These are phyloP conservation scores for Etheostoma perlongum DNA, from an alignment of 2,797 vertebrate species.

Conservation along the genomic window DNA sequence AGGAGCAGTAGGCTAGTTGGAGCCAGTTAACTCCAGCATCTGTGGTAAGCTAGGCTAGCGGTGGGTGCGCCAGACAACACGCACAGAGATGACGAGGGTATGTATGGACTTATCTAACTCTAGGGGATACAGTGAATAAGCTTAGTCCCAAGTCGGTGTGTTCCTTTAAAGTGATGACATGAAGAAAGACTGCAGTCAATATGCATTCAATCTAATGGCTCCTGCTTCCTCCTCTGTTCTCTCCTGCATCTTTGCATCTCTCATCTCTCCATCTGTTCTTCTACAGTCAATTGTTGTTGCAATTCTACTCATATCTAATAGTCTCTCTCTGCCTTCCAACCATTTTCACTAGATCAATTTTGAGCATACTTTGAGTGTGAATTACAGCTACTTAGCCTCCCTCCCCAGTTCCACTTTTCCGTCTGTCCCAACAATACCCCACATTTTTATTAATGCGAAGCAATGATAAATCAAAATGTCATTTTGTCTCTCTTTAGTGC, in stretches of 20 bases:
- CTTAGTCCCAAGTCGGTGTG: too few relatives aligned
- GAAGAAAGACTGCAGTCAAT: slow-evolving; percentile 31
- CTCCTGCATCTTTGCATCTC: slow-evolving; percentile 10
- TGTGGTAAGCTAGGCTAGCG: too few relatives aligned
- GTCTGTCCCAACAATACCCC: slow-evolving; percentile 6
- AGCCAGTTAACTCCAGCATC: too few relatives aligned
- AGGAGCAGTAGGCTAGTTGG: too few relatives aligned
- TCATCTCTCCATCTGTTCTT: slow-evolving; percentile 26
- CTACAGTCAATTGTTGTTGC: slow-evolving; percentile 27
- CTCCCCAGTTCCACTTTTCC: slow-evolving; percentile 7
- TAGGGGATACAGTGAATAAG: too few relatives aligned
- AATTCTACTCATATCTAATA: slow-evolving; percentile 27
- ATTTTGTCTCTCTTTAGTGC: background rate
- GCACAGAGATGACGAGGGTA: too few relatives aligned
- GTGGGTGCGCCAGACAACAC: too few relatives aligned
- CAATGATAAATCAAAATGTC: slow-evolving; percentile 1
- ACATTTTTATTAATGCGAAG: slow-evolving; percentile 17
- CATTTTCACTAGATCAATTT: slow-evolving; percentile 44
- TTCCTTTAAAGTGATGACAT: slow-evolving; percentile 41
- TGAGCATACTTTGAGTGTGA: slow-evolving; percentile 25
- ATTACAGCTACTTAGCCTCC: slow-evolving; percentile 27
- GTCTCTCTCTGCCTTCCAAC: slow-evolving; percentile 17
- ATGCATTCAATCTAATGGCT: slow-evolving; percentile 40
- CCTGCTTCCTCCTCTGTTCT: slow-evolving; percentile 21
- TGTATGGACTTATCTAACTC: too few relatives aligned